phyloP scores from a whole-genome alignment of 64 coral and sea anemone genomes.

The Trachythela sp. region DNA sequence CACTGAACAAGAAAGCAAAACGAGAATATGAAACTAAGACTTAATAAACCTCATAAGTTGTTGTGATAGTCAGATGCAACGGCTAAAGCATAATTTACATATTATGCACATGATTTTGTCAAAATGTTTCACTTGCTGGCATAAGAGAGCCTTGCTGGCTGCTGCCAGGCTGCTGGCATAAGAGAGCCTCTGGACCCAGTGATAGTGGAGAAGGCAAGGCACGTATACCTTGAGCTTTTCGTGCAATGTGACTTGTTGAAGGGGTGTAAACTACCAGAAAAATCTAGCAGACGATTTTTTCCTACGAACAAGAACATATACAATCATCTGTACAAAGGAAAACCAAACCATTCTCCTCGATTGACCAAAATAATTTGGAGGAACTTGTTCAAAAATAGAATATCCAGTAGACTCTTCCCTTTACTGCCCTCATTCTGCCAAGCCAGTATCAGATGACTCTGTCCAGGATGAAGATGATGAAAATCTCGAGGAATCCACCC shows the following conservation, averaged over 20 bases:
- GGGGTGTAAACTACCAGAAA: background rate
- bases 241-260: background rate
- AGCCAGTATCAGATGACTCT: background rate
- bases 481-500: background rate
- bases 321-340: conserved; percentile 17
- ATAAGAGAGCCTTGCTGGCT: conserved; percentile 47
- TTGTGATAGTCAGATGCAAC: background rate
- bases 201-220: background rate
- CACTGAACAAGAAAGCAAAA: no score
- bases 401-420: background rate
- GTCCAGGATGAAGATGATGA: background rate
- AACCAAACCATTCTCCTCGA: background rate
- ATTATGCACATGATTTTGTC: background rate
- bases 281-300: background rate
- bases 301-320: conserved; percentile 14
- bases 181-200: conserved; percentile 19
- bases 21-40: no score
- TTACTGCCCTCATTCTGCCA: background rate
- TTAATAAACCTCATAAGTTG: no score
- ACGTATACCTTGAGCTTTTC: background rate
- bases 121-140: background rate
- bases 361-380: conserved; percentile 25
- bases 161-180: conserved; percentile 14
- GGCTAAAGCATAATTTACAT: background rate
- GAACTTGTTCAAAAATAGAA: background rate